These are phyloP conservation scores for Clistopyga incitator DNA, from an alignment of 2,888 invertebrate genomes.

Conservation along the genomic window DNA sequence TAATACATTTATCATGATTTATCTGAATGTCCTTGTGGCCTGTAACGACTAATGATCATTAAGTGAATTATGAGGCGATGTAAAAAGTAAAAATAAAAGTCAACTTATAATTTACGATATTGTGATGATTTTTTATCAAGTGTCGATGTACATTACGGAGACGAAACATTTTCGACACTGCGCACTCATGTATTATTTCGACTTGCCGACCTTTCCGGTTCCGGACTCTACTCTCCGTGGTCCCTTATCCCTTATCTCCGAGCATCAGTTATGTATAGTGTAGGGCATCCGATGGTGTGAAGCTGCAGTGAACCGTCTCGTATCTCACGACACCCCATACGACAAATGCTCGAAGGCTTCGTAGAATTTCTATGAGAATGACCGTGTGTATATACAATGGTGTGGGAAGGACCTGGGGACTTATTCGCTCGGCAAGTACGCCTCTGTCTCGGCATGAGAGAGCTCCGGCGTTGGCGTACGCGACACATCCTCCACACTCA, in stretches of 20 bases:
- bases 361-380: constrained; percentile 77
- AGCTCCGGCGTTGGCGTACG: background rate
- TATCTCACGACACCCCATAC: constrained; percentile 70
- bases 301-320: constrained; percentile 49
- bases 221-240: constrained; percentile 42
- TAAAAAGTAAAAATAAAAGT: no score
- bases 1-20: no score
- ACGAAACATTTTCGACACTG: background rate
- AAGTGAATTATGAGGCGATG: background rate
- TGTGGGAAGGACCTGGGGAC: constrained; percentile 37
- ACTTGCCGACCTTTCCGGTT: constrained; percentile 25
- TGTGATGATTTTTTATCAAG: background rate
- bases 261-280: constrained; percentile 72
- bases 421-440: constrained; percentile 32
- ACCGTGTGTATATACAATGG: constrained; percentile 41
- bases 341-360: constrained; percentile 70
- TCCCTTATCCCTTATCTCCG: constrained; percentile 71
- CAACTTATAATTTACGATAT: background rate
- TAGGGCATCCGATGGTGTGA: background rate
- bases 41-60: no score
- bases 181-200: constrained; percentile 51
- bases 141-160: background rate
- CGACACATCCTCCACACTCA: constrained; percentile 51
- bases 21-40: no score
- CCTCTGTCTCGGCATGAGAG: constrained; percentile 9